Evolutionary conservation across 2,797 vertebrate genomes (phyloP), one percentile per base, ranked within the genome.

Genomic region (Sibirionetta formosa): DNA sequence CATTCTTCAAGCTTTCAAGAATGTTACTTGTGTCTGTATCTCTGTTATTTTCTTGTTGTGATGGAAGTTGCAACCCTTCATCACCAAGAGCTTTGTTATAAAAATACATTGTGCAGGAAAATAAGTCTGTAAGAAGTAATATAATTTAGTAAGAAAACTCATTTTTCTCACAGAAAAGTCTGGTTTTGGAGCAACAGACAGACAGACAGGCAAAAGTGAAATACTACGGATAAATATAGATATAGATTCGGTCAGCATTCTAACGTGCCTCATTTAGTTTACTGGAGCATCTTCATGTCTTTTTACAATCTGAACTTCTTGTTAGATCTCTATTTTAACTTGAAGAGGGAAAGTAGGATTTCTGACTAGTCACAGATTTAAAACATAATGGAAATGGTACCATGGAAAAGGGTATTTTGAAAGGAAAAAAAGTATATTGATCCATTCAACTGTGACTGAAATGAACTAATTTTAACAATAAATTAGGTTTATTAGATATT

Each of bases 1-100:
- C 82, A 86, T 75, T 95, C 94, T 93, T 87, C 79, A 51, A 86
- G 88, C 78, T 95, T 97, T 94, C 60, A 90, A 82, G 94, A 96
- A 94, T 27, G 16, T 53, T 88, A 88, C 56, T 96, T 91, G 82
- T 84, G 65, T 96, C 79, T 86, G 36, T 40, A 82, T 82, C 69
- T 91, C 79, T 91, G 66, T 50, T 97, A 77, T 96, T 93, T 96
- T 88, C 85, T 90, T 83, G 33, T 94, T 90, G 89, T 94, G 87
- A 94, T 84, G 85, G 85, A 95, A 91, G 48, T 7, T 86, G 40
- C n/a, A 95, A 81, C 44, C 56, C 82, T 93, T 69, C 35, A 66
- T 83, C 23, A 56, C 63, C 65, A 81, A 93, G 42, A 78, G 31
- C 15, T 88, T 87, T 88, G 24, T 61, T 70, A 40, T 23, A 69